Evolutionary conservation across 2,888 invertebrate species (phyloP).

Genomic region (Cylloceria caligata): DNA sequence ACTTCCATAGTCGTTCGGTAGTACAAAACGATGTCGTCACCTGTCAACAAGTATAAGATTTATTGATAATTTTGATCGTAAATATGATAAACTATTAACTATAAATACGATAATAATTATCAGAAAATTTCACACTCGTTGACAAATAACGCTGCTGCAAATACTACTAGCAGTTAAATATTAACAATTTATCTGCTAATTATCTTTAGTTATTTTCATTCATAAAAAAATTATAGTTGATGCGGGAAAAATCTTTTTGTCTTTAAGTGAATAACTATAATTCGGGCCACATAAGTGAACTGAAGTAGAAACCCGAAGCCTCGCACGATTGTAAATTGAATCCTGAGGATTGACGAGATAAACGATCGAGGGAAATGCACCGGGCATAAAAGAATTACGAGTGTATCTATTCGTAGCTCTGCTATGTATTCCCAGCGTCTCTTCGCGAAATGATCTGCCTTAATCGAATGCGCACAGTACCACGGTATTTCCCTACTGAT

Average conservation of each 20-base stretch:
- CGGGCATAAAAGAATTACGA: slow-evolving; percentile 12
- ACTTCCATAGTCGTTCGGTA: too few species aligned
- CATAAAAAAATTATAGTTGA: too few species aligned
- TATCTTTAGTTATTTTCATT: too few species aligned
- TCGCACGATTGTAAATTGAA: neutral
- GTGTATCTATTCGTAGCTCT: neutral
- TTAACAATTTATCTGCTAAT: too few species aligned
- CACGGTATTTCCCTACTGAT: slow-evolving; percentile 39
- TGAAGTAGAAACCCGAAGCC: neutral
- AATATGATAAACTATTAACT: too few species aligned
- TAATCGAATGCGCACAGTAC: neutral
- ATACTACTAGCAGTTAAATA: too few species aligned
- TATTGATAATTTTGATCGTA: too few species aligned
- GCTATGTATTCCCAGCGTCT: neutral
- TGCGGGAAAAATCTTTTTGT: neutral
- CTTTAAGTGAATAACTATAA: neutral
- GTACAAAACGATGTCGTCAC: too few species aligned
- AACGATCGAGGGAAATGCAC: slow-evolving; percentile 13
- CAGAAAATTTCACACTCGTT: too few species aligned
- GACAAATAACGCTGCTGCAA: too few species aligned
- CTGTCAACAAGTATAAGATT: too few species aligned
- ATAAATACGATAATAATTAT: too few species aligned
- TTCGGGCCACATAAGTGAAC: neutral
- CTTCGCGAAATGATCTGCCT: neutral
- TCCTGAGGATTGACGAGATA: neutral